Base-by-base conservation (phyloP, 2,888 invertebrate genomes). In the Hemithea aestivaria region DNA sequence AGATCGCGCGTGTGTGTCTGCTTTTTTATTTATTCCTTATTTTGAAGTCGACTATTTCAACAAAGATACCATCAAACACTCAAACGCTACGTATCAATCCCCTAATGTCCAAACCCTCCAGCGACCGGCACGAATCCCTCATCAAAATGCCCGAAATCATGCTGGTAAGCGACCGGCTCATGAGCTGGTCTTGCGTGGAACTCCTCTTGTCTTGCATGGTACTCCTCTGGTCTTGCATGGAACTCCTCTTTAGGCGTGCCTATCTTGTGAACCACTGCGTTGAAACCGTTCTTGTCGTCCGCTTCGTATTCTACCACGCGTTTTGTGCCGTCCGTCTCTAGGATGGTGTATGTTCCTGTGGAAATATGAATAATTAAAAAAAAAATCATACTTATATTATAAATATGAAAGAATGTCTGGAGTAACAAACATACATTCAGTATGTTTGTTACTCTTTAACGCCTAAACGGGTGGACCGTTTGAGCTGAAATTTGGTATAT, bases 241-340 rank as follows among this genome's bases (percentile, higher is more conserved):
- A 39, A 34, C n/a, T 45, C 32, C 7, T 48, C 26, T 6, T 77
- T 73, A 4, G 77, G 84, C 0, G 69, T 73, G 7, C 89, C 89
- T 27, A 89, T 88, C 52, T 78, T 88, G 71, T 89, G 89, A 1
- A 89, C 89, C 16, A 89, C 80, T 0, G 89, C 89, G 60, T 89
- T 89, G 73, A 89, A 89, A 0, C 89, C 89, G 66, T 89, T 88
- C 45, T 89, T 89, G 58, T 89, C 89, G 59, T 89, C 89, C 0
- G 89, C 89, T 45, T 88, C 88, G 72, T 89, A 89, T 66, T 89
- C 89, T 16, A 90, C 89, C 21, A 90, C 73, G 51, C 90, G 80
- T 60, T 90, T 89, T 0, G 89, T 89, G 8, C 89, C 89, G 63
- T 89, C 89, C 0, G 88, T 88, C 52, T 89, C 89, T 2, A 89